Evolutionary conservation across 2,888 invertebrate species (phyloP).

Genomic region (Megaustenia siamemsis): DNA sequence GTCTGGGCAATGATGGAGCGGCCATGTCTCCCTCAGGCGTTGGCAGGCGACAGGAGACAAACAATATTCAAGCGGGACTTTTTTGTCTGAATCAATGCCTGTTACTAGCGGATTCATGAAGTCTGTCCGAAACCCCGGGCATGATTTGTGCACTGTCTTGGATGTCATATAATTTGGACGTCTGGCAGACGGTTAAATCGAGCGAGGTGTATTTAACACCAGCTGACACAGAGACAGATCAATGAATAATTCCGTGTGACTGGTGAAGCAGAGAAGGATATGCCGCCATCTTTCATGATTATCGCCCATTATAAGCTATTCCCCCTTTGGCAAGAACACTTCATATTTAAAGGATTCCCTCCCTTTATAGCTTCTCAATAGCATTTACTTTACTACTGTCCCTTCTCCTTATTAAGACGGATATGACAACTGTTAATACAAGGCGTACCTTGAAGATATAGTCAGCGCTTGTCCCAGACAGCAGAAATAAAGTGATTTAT

Average conservation of each 20-base stretch:
- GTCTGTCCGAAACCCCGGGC: background rate
- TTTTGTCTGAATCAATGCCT: constrained; percentile 4
- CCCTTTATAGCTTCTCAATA: no score
- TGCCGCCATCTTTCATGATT: background rate
- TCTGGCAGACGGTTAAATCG: constrained; percentile 9
- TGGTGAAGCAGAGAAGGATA: background rate
- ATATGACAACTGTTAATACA: no score
- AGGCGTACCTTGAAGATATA: no score
- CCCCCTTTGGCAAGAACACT: no score
- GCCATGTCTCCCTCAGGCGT: background rate
- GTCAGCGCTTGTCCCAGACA: no score
- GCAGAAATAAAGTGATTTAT: no score
- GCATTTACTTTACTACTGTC: no score
- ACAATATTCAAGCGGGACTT: background rate
- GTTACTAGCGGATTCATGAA: constrained; percentile 27
- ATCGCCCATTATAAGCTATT: background rate
- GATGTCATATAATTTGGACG: constrained; percentile 26
- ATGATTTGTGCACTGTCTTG: background rate
- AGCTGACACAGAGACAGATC: background rate
- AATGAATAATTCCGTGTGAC: background rate
- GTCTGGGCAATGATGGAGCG: background rate
- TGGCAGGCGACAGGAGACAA: constrained; percentile 11
- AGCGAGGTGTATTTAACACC: background rate
- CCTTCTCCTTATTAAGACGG: no score
- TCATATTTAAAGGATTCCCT: no score